Evolutionary conservation across 2,888 invertebrate genomes (phyloP).

Genomic region (Philaethria dido): DNA sequence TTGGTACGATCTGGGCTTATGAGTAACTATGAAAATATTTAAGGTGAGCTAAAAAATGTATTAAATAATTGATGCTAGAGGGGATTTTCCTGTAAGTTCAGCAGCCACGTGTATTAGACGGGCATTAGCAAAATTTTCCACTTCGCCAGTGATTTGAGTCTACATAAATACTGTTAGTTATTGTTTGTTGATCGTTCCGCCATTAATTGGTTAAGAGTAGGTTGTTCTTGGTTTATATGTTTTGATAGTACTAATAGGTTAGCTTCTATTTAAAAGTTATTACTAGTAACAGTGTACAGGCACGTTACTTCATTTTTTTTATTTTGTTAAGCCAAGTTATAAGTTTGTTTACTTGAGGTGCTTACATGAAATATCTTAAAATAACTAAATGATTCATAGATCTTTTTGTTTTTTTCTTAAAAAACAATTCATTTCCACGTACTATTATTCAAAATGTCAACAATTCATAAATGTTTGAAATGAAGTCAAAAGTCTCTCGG

Average conservation of each 20-base stretch:
- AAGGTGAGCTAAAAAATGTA: constrained; percentile 49
- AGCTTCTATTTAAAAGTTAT: constrained; percentile 3
- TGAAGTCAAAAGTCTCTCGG: background rate
- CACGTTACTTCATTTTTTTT: background rate
- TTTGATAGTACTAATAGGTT: constrained; percentile 1
- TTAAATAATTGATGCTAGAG: constrained; percentile 36
- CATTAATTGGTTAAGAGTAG: background rate
- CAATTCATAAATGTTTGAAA: background rate
- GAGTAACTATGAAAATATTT: constrained; percentile 69
- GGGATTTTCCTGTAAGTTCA: constrained; percentile 46
- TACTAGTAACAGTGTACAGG: background rate
- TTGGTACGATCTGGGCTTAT: constrained; percentile 70
- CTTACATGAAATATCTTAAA: too few species aligned
- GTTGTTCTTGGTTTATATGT: constrained; percentile 15
- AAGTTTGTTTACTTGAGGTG: too few species aligned
- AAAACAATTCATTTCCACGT: too few species aligned
- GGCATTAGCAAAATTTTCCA: background rate
- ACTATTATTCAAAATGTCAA: too few species aligned
- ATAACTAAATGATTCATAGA: too few species aligned
- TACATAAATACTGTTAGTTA: constrained; percentile 15
- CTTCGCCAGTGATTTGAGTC: constrained; percentile 3
- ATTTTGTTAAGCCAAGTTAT: background rate
- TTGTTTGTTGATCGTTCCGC: constrained; percentile 15
- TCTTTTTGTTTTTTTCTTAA: too few species aligned
- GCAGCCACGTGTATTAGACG: constrained; percentile 1